Evolutionary conservation across 64 coral and sea anemone species (phyloP), one percentile per base, ranked within the genome.

Genomic region (Montipora sp.): DNA sequence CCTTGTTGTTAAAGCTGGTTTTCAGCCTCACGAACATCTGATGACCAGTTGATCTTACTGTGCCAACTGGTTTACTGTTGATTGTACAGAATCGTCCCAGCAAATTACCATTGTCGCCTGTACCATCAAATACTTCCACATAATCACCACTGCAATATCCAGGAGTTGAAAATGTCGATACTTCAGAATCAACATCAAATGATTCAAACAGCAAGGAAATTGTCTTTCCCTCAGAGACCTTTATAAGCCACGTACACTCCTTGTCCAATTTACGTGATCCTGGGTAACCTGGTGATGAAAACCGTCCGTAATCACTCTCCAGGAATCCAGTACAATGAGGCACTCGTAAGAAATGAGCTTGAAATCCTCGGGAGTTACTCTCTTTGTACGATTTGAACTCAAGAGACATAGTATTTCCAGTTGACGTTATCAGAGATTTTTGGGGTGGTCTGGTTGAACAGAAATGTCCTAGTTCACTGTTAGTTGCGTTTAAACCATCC

Each of bases 71-170:
- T 71, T 51, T 80, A 10, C 68, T 81, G 8, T 98, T 93, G 9
- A 71, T 76, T 75, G 88, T 87, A 75, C 95, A 98, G 75, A 82
- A 98, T 19, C 63, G 78, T 43, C 92, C 92, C 0, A 98, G 69
- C 61, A 46, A 82, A 12, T 57, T 23, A n/a, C 59, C 87, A 92
- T 13, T 80, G 16, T 94, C 75, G 2, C 82, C 76, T 24, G 80
- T 21, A 5, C 95, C 89, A 79, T 97, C 95, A 84, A 94, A 97
- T 63, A 97, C 59, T 80, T 94, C 93, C n/a, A 98, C 63, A 84
- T 89, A 94, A 51, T 94, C 81, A 60, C 83, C 58, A 3, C 22
- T 68, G 75, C 95, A 98, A 49, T 68, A 72, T 67, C 84, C 58
- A 44, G 48, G 11, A 77, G 22, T 24, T 16, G 89, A 70, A 24